Conservation (phyloP, 2,888 invertebrate species). For the Meiosimyza decipiens region DNA sequence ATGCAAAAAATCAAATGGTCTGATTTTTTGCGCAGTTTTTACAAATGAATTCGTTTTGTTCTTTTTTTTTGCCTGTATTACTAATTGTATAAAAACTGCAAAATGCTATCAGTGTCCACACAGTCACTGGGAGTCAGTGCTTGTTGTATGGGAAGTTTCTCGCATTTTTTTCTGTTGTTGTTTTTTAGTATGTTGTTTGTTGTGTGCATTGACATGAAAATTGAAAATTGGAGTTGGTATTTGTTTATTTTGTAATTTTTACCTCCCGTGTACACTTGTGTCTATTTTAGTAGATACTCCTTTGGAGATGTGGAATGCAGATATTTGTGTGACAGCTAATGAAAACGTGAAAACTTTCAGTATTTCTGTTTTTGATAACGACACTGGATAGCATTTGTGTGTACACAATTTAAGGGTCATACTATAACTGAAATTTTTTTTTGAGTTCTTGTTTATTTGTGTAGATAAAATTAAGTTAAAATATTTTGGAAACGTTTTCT, state of each 20-base stretch:
- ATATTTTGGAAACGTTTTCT: not conserved
- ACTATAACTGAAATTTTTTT: not conserved
- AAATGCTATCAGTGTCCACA: constrained; percentile 17
- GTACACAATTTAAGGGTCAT: constrained; percentile 4
- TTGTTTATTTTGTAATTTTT: constrained; percentile 14
- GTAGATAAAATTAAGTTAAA: not conserved
- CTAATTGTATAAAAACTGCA: constrained; percentile 6
- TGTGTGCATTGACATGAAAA: constrained; percentile 28
- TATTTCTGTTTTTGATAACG: too few species aligned
- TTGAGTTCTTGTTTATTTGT: not conserved
- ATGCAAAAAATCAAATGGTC: constrained; percentile 9
- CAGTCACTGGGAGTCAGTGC: not conserved
- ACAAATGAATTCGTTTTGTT: not conserved
- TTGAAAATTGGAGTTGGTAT: constrained; percentile 32
- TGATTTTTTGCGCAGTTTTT: not conserved
- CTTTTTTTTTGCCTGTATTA: not conserved
- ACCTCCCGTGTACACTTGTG: too few species aligned
- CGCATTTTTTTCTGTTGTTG: not conserved
- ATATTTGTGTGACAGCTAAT: constrained; percentile 28
- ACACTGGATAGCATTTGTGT: not conserved
- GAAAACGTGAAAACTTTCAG: constrained; percentile 12
- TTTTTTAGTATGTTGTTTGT: not conserved
- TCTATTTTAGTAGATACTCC: too few species aligned
- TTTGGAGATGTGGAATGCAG: not conserved
- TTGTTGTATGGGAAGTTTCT: not conserved